These are phyloP conservation scores for Scalopus aquaticus DNA, from an alignment of 2,113 vertebrate species.

Conservation along the genomic window DNA sequence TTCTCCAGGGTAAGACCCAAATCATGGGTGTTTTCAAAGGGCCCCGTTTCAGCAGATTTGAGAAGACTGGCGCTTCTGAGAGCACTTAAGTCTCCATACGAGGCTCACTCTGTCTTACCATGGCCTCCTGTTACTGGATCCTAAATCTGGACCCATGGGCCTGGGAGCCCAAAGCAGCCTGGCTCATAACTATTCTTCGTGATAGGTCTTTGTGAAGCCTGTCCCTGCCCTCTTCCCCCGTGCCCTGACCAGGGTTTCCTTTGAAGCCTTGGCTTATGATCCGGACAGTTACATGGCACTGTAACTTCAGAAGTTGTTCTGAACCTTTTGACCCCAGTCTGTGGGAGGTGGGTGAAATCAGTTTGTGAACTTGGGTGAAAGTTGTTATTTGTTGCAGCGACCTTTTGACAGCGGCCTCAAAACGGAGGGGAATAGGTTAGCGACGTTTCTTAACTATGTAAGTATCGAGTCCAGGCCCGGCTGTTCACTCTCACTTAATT, in stretches of 20 bases:
- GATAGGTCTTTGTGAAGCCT: not conserved
- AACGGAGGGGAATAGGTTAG: conserved; percentile 99
- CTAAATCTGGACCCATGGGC: not conserved
- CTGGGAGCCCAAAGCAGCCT: not conserved
- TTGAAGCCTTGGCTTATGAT: not conserved
- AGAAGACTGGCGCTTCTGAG: not conserved
- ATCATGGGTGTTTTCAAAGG: not conserved
- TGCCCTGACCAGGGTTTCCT: not conserved
- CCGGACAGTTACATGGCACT: not conserved
- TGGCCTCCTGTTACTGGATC: not conserved
- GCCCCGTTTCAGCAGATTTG: not conserved
- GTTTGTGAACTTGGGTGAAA: conserved; percentile 85
- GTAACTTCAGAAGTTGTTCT: no score
- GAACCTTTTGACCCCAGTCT: not conserved
- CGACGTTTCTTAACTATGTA: conserved; percentile 99
- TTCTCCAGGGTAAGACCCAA: conserved; percentile 96
- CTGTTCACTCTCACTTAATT: conserved; percentile 94
- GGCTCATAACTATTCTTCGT: not conserved
- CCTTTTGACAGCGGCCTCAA: conserved; percentile 98
- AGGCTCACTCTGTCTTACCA: not conserved
- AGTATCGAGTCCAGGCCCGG: conserved; percentile 88
- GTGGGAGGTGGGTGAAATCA: conserved; percentile 18
- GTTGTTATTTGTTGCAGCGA: conserved; percentile 98
- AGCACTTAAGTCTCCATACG: not conserved
- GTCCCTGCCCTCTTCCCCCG: not conserved